Evolutionary conservation across 2,113 vertebrate genomes (phyloP), one percentile per base, ranked within the genome.

Genomic region (Pandion haliaetus): DNA sequence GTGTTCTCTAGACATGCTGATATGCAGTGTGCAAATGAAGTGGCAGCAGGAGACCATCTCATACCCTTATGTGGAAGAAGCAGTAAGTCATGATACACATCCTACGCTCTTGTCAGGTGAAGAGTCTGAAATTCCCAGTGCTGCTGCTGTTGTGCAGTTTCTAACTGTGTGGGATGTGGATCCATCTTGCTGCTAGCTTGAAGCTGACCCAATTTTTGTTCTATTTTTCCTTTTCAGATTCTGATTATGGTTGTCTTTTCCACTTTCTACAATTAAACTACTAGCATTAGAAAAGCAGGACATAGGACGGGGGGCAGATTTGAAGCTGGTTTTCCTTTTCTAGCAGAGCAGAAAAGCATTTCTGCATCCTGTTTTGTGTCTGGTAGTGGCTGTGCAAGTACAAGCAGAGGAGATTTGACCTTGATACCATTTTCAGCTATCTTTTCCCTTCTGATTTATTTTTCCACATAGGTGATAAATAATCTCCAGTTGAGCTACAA

Each of bases 121-220:
- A 88, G 80, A 59, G 81, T 62, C 91, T 97, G 94, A 88, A 90
- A 95, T 91, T 93, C 94, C 87, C 82, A 74, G 89, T 10, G 81
- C 77, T 87, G 94, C 88, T 95, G 95, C 88, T 94, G 94, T 69
- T 95, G 91, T 94, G 89, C 54, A 8, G 87, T 59, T 95, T 59
- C 86, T 55, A 5, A 67, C 94, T 94, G 84, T 78, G 95, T 90
- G 91, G 96, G 96, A 90, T 93, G 96, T 82, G 89, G 84, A 95
- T 94, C 95, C 87, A 90, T 91, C 86, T 86, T 3, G 1, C 89
- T 93, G 74, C 78, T 90, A 73, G 84, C 71, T 93, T 80, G 62
- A 96, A 73, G 94, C 67, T 95, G 91, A 97, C 96, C 95, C 93
- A 94, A 26, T 96, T 97, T 94, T 88, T 93, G 89, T 79, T 95